phyloP scores from a whole-genome alignment of 2,888 invertebrate genomes.

The Tupiocoris notatus region DNA sequence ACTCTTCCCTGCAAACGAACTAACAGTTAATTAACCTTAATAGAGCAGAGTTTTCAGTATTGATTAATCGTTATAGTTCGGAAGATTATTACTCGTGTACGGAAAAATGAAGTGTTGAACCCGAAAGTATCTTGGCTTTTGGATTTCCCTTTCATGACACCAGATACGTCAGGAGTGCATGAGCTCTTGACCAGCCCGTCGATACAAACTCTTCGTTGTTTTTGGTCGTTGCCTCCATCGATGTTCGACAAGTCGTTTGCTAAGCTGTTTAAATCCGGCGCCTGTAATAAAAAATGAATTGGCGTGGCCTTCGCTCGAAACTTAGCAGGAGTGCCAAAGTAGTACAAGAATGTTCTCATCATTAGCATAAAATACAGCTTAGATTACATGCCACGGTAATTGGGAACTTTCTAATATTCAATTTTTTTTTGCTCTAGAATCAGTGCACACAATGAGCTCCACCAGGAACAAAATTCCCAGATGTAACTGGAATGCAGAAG shows the following conservation, averaged over 20 bases:
- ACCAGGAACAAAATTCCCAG: no score
- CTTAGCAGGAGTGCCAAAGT: no score
- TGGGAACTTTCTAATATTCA: no score
- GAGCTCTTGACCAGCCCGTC: conserved; percentile 22
- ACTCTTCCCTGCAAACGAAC: conserved; percentile 27
- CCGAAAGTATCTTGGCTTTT: conserved; percentile 31
- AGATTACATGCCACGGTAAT: no score
- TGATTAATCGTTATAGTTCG: not conserved
- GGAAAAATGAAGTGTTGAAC: conserved; percentile 37
- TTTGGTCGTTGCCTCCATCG: not conserved
- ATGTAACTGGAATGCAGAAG: no score
- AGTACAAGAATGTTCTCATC: no score
- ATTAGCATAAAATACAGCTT: no score
- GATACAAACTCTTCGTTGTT: conserved; percentile 2
- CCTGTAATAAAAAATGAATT: not conserved
- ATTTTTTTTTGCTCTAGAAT: no score
- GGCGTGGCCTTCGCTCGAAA: no score
- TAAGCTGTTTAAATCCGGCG: not conserved
- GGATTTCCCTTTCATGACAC: conserved; percentile 41
- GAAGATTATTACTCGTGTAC: conserved; percentile 5
- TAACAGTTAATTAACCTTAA: not conserved
- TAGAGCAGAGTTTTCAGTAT: not conserved
- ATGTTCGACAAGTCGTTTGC: conserved; percentile 3
- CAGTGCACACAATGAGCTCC: no score
- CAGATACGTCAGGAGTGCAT: conserved; percentile 10